Evolutionary conservation across 2,797 vertebrate species (phyloP), one percentile per base, ranked within the genome.

Genomic region (Adrianichthys oophorus): DNA sequence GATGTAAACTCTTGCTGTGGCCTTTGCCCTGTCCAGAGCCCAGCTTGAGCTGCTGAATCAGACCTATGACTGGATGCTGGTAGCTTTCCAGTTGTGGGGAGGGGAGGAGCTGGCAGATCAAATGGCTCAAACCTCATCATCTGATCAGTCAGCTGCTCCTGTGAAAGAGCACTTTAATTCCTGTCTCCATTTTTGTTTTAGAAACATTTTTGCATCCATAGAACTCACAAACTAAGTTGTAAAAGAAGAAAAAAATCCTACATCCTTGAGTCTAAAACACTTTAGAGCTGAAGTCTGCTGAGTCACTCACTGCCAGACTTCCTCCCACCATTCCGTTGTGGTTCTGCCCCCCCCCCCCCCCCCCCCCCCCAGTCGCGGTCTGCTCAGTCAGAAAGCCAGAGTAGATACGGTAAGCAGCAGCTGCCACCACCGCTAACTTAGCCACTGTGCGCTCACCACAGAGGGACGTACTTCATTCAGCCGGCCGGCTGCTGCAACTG

Each of bases 31-130:
- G 54, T 82, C 64, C 62, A 54, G 19, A 21, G 41, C 54, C 52
- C 55, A 83, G 89, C 90, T 85, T 83, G 83, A 80, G 89, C 88
- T 94, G 92, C 93, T 94, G 93, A 95, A 91, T 95, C 92, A 93
- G 94, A 91, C 90, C 90, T 82, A 87, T 89, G 88, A 89, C 89
- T 87, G 90, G 91, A 87, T 86, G 87, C 87, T 97, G 96, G 95
- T 93, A 81, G 68, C 79, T 21, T 76, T 94, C 96, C 96, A 98
- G 93, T 78, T 86, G 80, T 81, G 87, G 87, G 87, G 85, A 89
- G 91, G 79, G 78, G 82, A 76, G 83, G 82, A 80, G 83, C 82
- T 85, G 78, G 79, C 57, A 29, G 72, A 86, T 85, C 84, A 85
- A 82, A 80, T 85, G 58, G 65, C 73, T 61, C 55, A 4, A 76